Conservation (phyloP, 1,140 invertebrate genomes). For the Sarcophaga peregrina region DNA sequence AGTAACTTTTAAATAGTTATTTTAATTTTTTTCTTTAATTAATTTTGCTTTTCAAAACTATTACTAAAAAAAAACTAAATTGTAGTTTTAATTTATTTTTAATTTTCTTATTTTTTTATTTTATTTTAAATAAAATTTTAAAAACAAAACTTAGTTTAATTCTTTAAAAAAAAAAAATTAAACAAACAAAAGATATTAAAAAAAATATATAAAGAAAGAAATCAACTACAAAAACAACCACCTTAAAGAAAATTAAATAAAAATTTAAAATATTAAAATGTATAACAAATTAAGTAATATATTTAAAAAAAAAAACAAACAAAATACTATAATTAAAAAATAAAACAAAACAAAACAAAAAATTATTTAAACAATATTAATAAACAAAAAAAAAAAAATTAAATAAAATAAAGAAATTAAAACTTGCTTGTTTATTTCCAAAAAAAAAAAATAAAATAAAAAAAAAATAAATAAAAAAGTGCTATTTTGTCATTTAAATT, state of each 20-base stretch:
- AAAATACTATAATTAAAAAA: neutral
- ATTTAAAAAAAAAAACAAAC: slow-evolving; percentile 10
- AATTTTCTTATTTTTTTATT: too few species aligned
- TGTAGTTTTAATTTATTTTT: too few species aligned
- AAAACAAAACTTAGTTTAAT: slow-evolving; percentile 50
- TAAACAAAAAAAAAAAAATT: slow-evolving; percentile 26
- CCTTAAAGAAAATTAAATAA: slow-evolving; percentile 8
- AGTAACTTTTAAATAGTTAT: too few species aligned
- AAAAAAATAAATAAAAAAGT: slow-evolving; percentile 9
- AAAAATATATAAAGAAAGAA: slow-evolving; percentile 17
- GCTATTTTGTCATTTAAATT: slow-evolving; percentile 38
- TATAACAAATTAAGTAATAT: slow-evolving; percentile 15
- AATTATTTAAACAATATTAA: slow-evolving; percentile 1
- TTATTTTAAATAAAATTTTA: slow-evolving; percentile 36
- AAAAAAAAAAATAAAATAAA: neutral
- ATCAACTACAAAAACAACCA: slow-evolving; percentile 42
- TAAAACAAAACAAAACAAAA: neutral
- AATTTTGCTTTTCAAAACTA: too few species aligned
- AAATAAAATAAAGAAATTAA: neutral
- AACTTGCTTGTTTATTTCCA: slow-evolving; percentile 22
- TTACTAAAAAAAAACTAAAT: too few species aligned
- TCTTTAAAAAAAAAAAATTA: slow-evolving; percentile 50
- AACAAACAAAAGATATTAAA: neutral
- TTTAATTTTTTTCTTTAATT: too few species aligned
- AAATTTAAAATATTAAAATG: neutral